Evolutionary conservation across 2,113 vertebrate genomes (phyloP).

Genomic region (Tichodroma muraria): DNA sequence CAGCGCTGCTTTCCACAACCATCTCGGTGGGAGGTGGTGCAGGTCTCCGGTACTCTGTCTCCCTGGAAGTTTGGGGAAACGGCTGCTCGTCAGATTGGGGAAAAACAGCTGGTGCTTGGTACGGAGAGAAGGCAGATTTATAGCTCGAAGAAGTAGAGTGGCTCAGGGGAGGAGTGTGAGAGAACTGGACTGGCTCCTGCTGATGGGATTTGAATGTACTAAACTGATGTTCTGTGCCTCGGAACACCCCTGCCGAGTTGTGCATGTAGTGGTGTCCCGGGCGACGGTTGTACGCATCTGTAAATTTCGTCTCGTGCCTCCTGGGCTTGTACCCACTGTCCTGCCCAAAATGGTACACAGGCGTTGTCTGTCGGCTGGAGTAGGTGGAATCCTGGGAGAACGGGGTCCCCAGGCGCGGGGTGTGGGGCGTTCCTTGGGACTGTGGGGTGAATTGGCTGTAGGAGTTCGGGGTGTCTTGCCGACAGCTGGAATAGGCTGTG

Average conservation of each 20-base stretch:
- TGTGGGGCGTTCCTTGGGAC: constrained; percentile 89
- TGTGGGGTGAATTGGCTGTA: constrained; percentile 85
- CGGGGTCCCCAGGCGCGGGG: constrained; percentile 87
- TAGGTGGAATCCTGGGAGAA: constrained; percentile 96
- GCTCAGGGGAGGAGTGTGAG: constrained; percentile 76
- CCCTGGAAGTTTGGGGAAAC: constrained; percentile 74
- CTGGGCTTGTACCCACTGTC: constrained; percentile 84
- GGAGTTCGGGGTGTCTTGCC: constrained; percentile 92
- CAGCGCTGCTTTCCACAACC: constrained; percentile 50
- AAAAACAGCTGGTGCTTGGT: constrained; percentile 83
- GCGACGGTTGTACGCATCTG: constrained; percentile 92
- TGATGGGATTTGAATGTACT: constrained; percentile 80
- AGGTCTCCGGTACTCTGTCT: constrained; percentile 81
- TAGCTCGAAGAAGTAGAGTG: constrained; percentile 74
- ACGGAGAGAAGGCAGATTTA: constrained; percentile 87
- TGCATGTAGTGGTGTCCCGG: constrained; percentile 87
- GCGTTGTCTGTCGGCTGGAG: constrained; percentile 92
- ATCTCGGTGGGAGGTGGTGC: constrained; percentile 62
- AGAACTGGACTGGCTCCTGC: constrained; percentile 72
- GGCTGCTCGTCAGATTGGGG: constrained; percentile 74
- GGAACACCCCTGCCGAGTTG: constrained; percentile 62
- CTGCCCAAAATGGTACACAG: constrained; percentile 85
- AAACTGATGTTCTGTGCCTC: constrained; percentile 74
- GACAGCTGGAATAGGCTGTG: constrained; percentile 92
- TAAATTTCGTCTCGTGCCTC: constrained; percentile 89